Percentiles rank a stretch among this genome's conserved stretches.
These are phyloP conservation scores for Propithecus coquereli DNA, from an alignment of 2,113 vertebrate genomes.

Conservation along the genomic window DNA sequence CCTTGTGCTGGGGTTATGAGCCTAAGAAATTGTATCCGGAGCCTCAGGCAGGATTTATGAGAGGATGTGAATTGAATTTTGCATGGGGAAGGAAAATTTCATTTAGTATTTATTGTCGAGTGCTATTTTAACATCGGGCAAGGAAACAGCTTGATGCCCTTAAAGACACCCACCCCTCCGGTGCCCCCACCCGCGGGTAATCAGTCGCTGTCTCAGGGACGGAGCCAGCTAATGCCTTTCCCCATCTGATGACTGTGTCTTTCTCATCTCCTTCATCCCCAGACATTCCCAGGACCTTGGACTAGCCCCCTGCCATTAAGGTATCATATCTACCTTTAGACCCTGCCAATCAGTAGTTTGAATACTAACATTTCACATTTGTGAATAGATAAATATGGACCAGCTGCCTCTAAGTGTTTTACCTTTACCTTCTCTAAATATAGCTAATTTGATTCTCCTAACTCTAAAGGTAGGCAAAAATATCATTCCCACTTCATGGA, in stretches of 20 bases:
- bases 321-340: background rate
- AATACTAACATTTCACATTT: background rate
- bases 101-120: background rate
- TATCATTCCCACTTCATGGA: too few relatives aligned
- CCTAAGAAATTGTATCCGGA: slow-evolving; percentile 28
- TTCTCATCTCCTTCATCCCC: too few relatives aligned
- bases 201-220: rapidly evolving
- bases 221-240: rapidly evolving
- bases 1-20: slow-evolving; percentile 40
- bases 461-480: background rate
- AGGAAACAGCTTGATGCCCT: background rate
- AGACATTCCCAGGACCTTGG: background rate
- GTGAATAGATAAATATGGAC: background rate
- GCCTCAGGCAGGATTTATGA: slow-evolving; percentile 33
- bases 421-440: background rate
- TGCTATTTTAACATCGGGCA: background rate
- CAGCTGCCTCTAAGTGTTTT: background rate
- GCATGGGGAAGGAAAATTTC: slow-evolving; percentile 37
- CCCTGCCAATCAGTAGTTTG: rapidly evolving
- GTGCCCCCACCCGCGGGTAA: background rate
- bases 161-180: background rate
- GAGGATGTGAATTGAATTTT: slow-evolving; percentile 60
- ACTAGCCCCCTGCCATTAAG: background rate
- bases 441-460: background rate
- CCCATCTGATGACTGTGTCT: rapidly evolving